phyloP scores from a whole-genome alignment of 64 coral and sea anemone species.

The Stichodactyla helianthus region DNA sequence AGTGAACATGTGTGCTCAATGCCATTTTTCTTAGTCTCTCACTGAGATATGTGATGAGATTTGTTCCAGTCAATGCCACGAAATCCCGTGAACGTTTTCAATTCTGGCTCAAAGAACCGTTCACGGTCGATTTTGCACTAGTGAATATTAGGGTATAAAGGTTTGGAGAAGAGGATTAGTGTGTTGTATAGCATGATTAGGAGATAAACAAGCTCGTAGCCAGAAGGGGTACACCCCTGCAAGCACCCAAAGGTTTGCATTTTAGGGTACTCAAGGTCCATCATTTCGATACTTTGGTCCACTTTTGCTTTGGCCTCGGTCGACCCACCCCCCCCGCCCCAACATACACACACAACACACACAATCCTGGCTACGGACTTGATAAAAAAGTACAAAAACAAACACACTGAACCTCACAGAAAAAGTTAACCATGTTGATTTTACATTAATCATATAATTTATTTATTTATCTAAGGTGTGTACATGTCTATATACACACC shows the following conservation, averaged over 20 bases:
- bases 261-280: too few species aligned
- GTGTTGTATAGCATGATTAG: background rate
- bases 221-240: too few species aligned
- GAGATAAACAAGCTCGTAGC: too few species aligned
- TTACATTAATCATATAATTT: background rate
- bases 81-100: constrained; percentile 7
- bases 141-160: constrained; percentile 11
- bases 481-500: background rate
- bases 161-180: constrained; percentile 17
- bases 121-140: constrained; percentile 13
- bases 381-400: background rate
- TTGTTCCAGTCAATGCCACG: background rate
- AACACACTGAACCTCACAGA: background rate
- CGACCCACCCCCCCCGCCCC: too few species aligned
- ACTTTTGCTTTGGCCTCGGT: too few species aligned
- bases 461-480: background rate
- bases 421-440: background rate
- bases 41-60: background rate
- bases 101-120: constrained; percentile 5
- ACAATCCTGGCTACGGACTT: too few species aligned
- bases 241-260: too few species aligned
- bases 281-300: too few species aligned
- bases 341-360: too few species aligned
- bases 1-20: background rate
- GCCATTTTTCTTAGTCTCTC: background rate